Evolutionary conservation across 2,797 vertebrate species (phyloP), one percentile per base, ranked within the genome.

Genomic region (Dipus sagitta): DNA sequence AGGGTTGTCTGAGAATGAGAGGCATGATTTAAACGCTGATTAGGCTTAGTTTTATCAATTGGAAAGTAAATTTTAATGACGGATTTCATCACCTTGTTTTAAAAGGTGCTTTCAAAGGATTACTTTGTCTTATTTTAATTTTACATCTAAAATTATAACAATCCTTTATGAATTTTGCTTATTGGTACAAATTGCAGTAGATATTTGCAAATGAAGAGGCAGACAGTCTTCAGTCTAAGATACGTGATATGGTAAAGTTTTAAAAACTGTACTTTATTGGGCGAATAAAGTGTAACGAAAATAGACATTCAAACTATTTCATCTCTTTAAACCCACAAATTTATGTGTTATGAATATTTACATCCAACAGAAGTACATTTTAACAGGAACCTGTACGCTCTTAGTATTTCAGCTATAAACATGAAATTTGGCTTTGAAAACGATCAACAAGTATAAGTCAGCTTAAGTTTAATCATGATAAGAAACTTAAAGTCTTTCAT

Each of bases 31-130:
- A 92, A 88, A 68, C 13, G 58, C 38, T 24, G 77, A 65, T 83
- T 87, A 58, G 20, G 34, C 24, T 74, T 17, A 14, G 30, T 47
- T 91, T 96, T 90, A 86, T 75, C 77, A 94, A 71, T 94, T 93
- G 95, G 92, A 88, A 96, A 88, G 78, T 80, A 91, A 38, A 91
- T 92, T 84, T 95, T 94, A 92, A 76, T 94, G 88, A 95, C 86
- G 58, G 60, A 79, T 86, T 94, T 86, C 72, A 92, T 94, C 58
- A 54, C 72, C 32, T 86, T 90, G 32, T 86, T 90, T 91, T 52
- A 74, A 86, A 94, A 84, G 26, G 47, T 88, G 3, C 54, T 26
- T 93, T 94, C 94, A 88, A 90, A 94, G 81, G 95, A 95, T 95
- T 81, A 90, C 34, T 93, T 94, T 93, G 79, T 89, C 85, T 90